Conservation (phyloP, 2,888 invertebrate genomes). For the Macrosiphum euphorbiae region DNA sequence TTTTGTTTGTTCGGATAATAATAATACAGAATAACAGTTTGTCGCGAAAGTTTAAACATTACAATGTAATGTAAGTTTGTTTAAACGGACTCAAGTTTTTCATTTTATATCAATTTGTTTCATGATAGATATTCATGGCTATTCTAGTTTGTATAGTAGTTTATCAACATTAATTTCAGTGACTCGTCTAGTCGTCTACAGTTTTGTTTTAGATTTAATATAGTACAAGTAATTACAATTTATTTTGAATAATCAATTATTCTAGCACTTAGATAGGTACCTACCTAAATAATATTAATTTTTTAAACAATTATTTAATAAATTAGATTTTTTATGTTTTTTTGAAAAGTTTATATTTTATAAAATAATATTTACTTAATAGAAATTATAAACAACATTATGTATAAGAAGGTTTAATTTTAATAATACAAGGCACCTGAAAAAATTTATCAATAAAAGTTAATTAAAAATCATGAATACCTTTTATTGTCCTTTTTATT, state of each 20-base stretch:
- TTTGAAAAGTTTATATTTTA: not conserved
- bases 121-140: not conserved
- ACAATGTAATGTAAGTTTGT: not conserved
- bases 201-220: not conserved
- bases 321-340: not conserved
- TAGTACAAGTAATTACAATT: not conserved
- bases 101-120: not conserved
- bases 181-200: not conserved
- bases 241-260: not conserved
- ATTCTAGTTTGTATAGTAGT: not conserved
- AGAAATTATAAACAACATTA: not conserved
- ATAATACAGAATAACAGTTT: not conserved
- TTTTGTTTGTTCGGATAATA: not conserved
- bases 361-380: not conserved
- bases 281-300: not conserved
- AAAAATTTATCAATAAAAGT: not conserved
- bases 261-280: not conserved
- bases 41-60: constrained; percentile 14
- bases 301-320: not conserved
- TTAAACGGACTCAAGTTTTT: constrained; percentile 6
- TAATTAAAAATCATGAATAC: not conserved
- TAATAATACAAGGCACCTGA: not conserved
- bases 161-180: not conserved
- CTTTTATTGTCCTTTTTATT: too few relatives aligned
- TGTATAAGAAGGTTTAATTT: not conserved